These are phyloP conservation scores for Acheta domesticus DNA, from an alignment of 2,888 invertebrate species.

Conservation along the genomic window DNA sequence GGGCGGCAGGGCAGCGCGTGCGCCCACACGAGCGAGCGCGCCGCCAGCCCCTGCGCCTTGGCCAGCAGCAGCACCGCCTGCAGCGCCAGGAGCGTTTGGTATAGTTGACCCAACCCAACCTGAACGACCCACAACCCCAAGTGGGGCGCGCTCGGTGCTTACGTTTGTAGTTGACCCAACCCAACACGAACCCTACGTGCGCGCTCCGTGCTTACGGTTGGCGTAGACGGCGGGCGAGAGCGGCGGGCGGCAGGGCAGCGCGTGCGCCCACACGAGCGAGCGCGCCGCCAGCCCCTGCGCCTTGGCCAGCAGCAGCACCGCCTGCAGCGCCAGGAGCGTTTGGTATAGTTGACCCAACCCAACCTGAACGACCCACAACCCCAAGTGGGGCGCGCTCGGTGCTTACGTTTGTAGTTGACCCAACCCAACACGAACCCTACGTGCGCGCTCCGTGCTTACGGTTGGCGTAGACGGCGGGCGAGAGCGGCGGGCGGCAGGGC, in stretches of 20 bases:
- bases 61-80: conserved; percentile 65
- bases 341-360: no score
- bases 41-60: conserved; percentile 62
- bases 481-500: conserved; percentile 62
- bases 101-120: no score
- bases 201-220: no score
- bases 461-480: conserved; percentile 63
- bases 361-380: no score
- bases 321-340: conserved; percentile 55
- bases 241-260: conserved; percentile 61
- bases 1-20: conserved; percentile 60
- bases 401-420: no score
- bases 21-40: conserved; percentile 54
- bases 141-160: no score
- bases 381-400: no score
- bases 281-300: conserved; percentile 61
- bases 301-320: conserved; percentile 65
- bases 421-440: no score
- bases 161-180: no score
- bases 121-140: no score
- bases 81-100: conserved; percentile 50
- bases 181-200: no score
- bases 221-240: conserved; percentile 54
- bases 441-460: no score
- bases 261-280: conserved; percentile 51